Base-by-base conservation (phyloP, 2,888 invertebrate species). In the Hirtodrosophila cameraria region DNA sequence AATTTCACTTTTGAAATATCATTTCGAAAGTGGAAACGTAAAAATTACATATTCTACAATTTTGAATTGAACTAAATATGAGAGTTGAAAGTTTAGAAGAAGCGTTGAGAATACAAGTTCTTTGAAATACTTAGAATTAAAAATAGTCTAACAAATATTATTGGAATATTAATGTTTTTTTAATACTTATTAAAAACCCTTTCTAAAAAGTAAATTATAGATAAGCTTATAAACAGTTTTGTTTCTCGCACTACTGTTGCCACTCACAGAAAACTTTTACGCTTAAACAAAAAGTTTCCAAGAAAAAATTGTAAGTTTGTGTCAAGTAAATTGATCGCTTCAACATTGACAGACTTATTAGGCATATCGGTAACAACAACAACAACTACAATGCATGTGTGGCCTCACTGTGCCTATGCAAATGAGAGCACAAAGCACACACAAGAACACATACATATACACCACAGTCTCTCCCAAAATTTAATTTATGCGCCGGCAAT, bases 401-500 rank as follows among this genome's bases (percentile, higher is more conserved):
- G 75, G 70, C 57, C 49, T 33, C 70, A 49, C 62, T 35, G 16
- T 52, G 30, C 28, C 15, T 46, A 75, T 75, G 75, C 63, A 69
- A 69, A 71, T 75, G 70, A 54, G 70, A 46, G 46, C 64, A 62
- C 16, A 39, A 25, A 46, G 46, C 45, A 48, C 55, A 50, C 48
- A 54, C 30, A 41, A 48, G 27, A 35, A 28, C 39, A 33, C 27
- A n/a, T 31, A 49, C 11, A 66, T 33, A 52, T 31, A 57, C 46
- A 48, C 39, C 61, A 54, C 49, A 50, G 64, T 75, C 79, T 75
- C 79, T 55, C 59, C 75, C 71, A 46, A 80, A 80, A 86, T 83
- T 79, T 83, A 86, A 87, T 83, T 83, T 86, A 83, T 83, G 83
- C 87, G 74, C 67, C 60, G 81, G 84, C 83, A 83, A 83, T 83